A percentile compares a stretch with the other conserved stretches of the same genome.
Evolutionary conservation across 2,888 invertebrate genomes (phyloP).

Genomic region (Drosophila pseudotalamancana): DNA sequence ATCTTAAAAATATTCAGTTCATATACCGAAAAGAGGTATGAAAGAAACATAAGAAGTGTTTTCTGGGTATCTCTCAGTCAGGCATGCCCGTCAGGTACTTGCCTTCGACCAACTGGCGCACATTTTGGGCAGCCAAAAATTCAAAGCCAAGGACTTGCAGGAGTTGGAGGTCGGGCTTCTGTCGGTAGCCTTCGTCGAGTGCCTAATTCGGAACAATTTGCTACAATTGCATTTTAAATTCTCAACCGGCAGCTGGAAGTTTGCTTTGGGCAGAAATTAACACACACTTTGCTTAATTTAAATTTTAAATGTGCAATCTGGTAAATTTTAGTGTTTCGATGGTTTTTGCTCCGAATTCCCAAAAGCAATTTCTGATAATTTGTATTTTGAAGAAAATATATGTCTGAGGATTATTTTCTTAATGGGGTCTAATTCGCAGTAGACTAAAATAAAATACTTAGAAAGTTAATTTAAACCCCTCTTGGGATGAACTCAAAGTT

Average conservation of each 20-base stretch:
- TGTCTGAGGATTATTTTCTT: too few species aligned
- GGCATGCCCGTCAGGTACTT: too few species aligned
- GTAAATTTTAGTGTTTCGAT: not conserved
- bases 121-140: slow-evolving; percentile 57
- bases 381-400: too few species aligned
- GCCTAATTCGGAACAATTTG: slow-evolving; percentile 58
- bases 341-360: not conserved
- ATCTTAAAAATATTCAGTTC: too few species aligned
- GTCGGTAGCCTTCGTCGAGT: slow-evolving; percentile 15
- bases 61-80: too few species aligned
- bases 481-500: too few species aligned
- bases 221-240: slow-evolving; percentile 66
- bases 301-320: not conserved
- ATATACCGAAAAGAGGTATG: too few species aligned
- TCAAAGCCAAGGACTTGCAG: slow-evolving; percentile 52
- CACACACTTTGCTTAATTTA: not conserved
- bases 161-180: not conserved
- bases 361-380: not conserved
- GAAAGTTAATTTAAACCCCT: not conserved
- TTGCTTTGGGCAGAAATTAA: slow-evolving; percentile 26
- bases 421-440: too few species aligned
- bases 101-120: slow-evolving; percentile 61
- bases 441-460: not conserved
- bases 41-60: too few species aligned
- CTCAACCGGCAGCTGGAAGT: slow-evolving; percentile 2